Evolutionary conservation across 53 echinoderm and acorn worm species (phyloP).

Genomic region (Pentamera pediparva): DNA sequence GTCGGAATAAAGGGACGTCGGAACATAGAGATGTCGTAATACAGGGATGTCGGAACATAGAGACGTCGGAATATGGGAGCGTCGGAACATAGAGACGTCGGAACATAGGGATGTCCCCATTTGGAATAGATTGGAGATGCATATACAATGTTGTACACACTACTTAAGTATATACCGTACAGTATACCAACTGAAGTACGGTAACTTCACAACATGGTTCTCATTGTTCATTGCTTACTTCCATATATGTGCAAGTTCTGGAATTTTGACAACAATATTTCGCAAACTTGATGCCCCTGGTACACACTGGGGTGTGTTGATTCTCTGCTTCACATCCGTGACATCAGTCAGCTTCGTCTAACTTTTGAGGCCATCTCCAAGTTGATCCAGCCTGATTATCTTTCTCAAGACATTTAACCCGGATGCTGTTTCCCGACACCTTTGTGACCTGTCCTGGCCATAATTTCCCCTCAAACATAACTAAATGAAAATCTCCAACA

Average conservation of each 20-base stretch:
- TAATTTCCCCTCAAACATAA: background rate
- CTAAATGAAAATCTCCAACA: background rate
- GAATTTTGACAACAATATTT: conserved; percentile 1
- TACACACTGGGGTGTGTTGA: background rate
- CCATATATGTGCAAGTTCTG: conserved; percentile 7
- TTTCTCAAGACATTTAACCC: background rate
- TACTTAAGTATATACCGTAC: background rate
- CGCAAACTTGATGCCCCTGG: background rate
- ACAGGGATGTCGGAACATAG: no score
- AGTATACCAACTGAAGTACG: background rate
- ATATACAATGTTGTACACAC: background rate
- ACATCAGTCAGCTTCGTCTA: background rate
- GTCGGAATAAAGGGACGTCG: no score
- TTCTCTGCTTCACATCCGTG: background rate
- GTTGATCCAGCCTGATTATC: background rate
- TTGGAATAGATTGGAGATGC: background rate
- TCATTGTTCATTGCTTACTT: conserved; percentile 14
- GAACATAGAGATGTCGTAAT: no score
- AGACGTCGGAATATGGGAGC: no score
- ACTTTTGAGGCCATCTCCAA: background rate
- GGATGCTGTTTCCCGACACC: background rate
- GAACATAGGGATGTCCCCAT: no score
- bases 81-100: no score
- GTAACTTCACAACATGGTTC: background rate
- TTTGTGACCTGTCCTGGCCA: background rate